phyloP scores from a whole-genome alignment of 2,797 vertebrate species.

The Cottoperca gobio region DNA sequence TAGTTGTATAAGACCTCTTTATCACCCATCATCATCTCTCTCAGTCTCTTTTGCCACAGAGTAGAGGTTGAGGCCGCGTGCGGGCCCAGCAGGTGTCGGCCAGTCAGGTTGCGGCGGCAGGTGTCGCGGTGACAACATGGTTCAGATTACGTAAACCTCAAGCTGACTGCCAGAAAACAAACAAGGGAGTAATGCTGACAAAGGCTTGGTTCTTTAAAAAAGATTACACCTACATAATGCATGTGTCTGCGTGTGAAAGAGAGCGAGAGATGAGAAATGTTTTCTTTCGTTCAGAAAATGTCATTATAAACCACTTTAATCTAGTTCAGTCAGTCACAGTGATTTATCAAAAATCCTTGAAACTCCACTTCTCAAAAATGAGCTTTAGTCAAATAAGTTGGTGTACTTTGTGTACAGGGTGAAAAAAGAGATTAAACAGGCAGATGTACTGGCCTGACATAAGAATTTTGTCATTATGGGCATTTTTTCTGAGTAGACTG shows the following conservation, averaged over 20 bases:
- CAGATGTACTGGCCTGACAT: conserved; percentile 4
- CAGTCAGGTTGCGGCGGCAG: conserved; percentile 51
- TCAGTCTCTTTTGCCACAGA: conserved; percentile 15
- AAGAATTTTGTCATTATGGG: background rate
- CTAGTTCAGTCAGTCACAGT: conserved; percentile 28
- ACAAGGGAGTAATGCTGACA: conserved; percentile 51
- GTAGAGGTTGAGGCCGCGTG: conserved; percentile 21
- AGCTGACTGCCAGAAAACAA: conserved; percentile 47
- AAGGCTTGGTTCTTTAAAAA: conserved; percentile 50
- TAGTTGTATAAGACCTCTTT: conserved; percentile 12
- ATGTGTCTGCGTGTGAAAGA: conserved; percentile 27
- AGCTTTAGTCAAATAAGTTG: conserved; percentile 22
- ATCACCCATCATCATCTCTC: conserved; percentile 1
- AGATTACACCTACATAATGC: conserved; percentile 62
- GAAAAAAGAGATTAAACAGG: background rate
- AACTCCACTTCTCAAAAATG: conserved; percentile 24
- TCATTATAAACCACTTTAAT: conserved; percentile 56
- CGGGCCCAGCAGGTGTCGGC: conserved; percentile 40
- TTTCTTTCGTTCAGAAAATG: conserved; percentile 42
- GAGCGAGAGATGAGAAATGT: conserved; percentile 35
- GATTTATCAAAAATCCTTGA: conserved; percentile 52
- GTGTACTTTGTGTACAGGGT: background rate
- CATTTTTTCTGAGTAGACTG: background rate
- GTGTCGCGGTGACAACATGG: conserved; percentile 39
- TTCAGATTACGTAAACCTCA: conserved; percentile 59